Percentiles rank a stretch among this genome's conserved stretches.
Evolutionary conservation across 2,113 vertebrate genomes (phyloP).

Genomic region (Ailuropoda melanoleuca): DNA sequence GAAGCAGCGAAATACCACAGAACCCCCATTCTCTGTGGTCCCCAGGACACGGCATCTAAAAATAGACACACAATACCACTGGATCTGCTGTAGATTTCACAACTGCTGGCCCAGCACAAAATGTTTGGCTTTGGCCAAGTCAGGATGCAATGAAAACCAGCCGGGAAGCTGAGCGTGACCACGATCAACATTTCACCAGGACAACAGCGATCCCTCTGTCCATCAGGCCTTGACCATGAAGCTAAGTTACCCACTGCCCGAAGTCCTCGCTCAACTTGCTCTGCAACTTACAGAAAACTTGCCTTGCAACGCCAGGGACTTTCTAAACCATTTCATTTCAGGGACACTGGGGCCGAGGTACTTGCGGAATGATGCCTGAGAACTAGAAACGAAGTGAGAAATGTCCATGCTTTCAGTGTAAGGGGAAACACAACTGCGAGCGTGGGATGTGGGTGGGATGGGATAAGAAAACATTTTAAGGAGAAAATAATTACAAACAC

Average conservation of each 20-base stretch:
- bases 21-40: conserved; percentile 30
- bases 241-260: background rate
- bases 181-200: conserved; percentile 37
- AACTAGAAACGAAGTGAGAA: conserved; percentile 70
- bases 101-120: conserved; percentile 67
- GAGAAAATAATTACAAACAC: conserved; percentile 81
- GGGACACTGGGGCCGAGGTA: conserved; percentile 44
- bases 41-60: conserved; percentile 63
- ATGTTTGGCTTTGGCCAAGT: conserved; percentile 49
- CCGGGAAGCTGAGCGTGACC: conserved; percentile 24
- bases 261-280: background rate
- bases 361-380: background rate
- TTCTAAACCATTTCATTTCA: conserved; percentile 43
- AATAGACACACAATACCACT: conserved; percentile 63
- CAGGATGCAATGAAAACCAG: conserved; percentile 59
- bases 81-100: conserved; percentile 48
- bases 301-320: conserved; percentile 48
- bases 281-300: conserved; percentile 42
- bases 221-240: background rate
- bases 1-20: conserved; percentile 59
- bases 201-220: conserved; percentile 30
- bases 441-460: conserved; percentile 62
- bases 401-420: conserved; percentile 60
- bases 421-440: conserved; percentile 58
- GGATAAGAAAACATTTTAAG: conserved; percentile 67